Conservation (phyloP, 2,797 vertebrate species). For the Oryzias dopingdopingensis region DNA sequence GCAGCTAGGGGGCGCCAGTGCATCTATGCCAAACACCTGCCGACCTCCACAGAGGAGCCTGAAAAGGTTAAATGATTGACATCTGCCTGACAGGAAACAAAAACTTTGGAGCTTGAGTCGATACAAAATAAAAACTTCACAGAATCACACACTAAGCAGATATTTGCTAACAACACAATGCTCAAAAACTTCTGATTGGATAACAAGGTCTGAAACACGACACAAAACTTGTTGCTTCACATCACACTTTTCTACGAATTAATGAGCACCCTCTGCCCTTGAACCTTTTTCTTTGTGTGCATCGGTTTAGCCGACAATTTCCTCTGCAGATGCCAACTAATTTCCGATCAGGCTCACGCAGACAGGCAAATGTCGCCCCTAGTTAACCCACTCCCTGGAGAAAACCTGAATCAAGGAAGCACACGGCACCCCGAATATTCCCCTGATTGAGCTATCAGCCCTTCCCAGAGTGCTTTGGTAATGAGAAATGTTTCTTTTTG, state of each 20-base stretch:
- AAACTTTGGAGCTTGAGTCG: neutral
- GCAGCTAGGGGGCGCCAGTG: constrained; percentile 58
- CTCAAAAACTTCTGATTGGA: constrained; percentile 1
- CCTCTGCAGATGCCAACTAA: constrained; percentile 35
- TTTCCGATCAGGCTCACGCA: constrained; percentile 25
- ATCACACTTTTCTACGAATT: constrained; percentile 26
- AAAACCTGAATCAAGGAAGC: constrained; percentile 29
- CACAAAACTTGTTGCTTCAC: constrained; percentile 11
- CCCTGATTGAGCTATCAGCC: constrained; percentile 31
- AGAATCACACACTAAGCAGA: neutral
- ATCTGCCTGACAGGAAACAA: neutral
- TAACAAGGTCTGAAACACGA: constrained; percentile 4
- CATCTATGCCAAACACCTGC: constrained; percentile 6
- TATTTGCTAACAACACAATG: neutral
- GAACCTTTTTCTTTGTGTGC: constrained; percentile 4
- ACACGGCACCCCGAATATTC: constrained; percentile 26
- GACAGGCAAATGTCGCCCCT: constrained; percentile 31
- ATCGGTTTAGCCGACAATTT: constrained; percentile 30
- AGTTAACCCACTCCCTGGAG: constrained; percentile 37
- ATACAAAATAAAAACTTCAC: neutral
- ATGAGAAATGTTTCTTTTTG: constrained; percentile 47
- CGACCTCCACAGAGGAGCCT: constrained; percentile 1
- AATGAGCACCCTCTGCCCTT: constrained; percentile 29
- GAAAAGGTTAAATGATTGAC: neutral
- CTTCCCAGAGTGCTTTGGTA: constrained; percentile 34